A percentile compares a stretch with the other conserved stretches of the same genome.
Conservation (phyloP, 2,888 invertebrate species). For the Heliconius aoede region DNA sequence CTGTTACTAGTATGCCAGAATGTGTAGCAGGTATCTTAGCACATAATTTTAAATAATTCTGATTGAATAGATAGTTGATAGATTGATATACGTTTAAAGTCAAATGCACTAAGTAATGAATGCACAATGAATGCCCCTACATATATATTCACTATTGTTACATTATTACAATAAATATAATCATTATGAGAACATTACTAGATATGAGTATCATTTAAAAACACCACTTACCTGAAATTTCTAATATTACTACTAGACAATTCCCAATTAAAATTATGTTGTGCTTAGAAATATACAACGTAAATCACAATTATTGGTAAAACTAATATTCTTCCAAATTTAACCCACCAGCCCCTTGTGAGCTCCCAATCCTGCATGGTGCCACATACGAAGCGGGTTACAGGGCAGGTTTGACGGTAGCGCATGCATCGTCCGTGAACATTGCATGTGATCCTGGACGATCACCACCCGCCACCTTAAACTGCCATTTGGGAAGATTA, state of each 20-base stretch:
- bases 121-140: background rate
- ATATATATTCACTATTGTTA: background rate
- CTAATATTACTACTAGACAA: background rate
- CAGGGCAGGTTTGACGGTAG: slow-evolving; percentile 90
- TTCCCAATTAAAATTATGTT: background rate
- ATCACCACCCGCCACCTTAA: slow-evolving; percentile 83
- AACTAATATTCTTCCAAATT: slow-evolving; percentile 16
- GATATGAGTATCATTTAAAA: background rate
- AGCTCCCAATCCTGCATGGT: slow-evolving; percentile 86
- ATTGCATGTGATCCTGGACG: slow-evolving; percentile 87
- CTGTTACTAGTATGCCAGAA: slow-evolving; percentile 88
- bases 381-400: slow-evolving; percentile 91
- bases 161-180: background rate
- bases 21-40: slow-evolving; percentile 86
- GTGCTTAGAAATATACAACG: background rate
- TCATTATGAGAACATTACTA: background rate
- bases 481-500: slow-evolving; percentile 86
- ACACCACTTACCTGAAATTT: background rate
- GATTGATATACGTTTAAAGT: background rate
- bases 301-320: slow-evolving; percentile 6
- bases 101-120: background rate
- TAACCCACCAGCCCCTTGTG: slow-evolving; percentile 84
- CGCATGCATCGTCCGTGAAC: slow-evolving; percentile 90
- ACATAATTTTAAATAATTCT: slow-evolving; percentile 2
- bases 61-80: background rate